Conservation (phyloP, 1,140 invertebrate genomes). For the Caenorhabditis tropicalis region DNA sequence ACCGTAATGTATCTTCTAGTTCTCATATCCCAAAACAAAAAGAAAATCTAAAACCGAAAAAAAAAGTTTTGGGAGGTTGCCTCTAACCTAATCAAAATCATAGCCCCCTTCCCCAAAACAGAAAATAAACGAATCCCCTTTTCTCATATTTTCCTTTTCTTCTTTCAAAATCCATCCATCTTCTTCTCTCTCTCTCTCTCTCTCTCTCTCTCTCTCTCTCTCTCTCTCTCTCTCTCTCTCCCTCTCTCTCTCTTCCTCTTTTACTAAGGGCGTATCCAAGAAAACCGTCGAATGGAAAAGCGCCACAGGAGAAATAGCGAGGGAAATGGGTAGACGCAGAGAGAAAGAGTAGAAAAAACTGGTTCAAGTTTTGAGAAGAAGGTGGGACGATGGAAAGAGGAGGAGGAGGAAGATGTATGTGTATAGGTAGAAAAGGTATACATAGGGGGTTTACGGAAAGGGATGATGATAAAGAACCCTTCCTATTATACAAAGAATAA, state of each 20-base stretch:
- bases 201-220: too few species aligned
- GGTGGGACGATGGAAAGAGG: too few species aligned
- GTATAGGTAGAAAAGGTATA: too few species aligned
- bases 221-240: conserved; percentile 26
- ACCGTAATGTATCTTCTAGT: too few species aligned
- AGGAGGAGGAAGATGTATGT: too few species aligned
- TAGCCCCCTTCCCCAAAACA: background rate
- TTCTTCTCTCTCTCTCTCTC: background rate
- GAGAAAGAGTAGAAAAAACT: background rate
- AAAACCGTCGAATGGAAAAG: background rate
- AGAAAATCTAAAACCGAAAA: background rate
- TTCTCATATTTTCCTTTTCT: background rate
- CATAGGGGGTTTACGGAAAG: too few species aligned
- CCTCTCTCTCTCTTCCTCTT: background rate
- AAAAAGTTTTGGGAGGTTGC: too few species aligned
- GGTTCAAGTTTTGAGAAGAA: too few species aligned
- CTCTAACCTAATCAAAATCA: background rate
- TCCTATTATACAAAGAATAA: too few species aligned
- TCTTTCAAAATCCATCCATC: conserved; percentile 23
- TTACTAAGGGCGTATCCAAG: conserved; percentile 4
- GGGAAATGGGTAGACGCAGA: background rate
- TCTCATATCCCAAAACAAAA: too few species aligned
- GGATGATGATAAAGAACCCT: too few species aligned
- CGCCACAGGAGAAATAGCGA: background rate
- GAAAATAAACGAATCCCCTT: background rate